A percentile compares a stretch with the other conserved stretches of the same genome.
Evolutionary conservation across 2,888 invertebrate species (phyloP).

Genomic region (Aphodius granarius): DNA sequence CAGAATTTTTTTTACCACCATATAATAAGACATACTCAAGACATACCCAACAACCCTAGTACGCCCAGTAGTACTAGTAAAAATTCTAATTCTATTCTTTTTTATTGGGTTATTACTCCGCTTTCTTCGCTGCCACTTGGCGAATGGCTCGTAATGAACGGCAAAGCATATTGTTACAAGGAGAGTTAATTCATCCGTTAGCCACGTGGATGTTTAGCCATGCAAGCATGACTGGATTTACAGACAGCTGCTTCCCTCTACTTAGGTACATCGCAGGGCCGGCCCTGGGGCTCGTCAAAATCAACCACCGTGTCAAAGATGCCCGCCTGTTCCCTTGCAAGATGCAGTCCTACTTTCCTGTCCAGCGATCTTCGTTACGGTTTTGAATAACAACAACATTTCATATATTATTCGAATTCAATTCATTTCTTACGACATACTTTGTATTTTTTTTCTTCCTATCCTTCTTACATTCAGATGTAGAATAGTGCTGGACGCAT

Average conservation of each 20-base stretch:
- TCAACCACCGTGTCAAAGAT: conserved; percentile 12
- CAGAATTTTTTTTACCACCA: too few relatives aligned
- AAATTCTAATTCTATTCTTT: conserved; percentile 1
- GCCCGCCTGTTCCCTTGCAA: neutral
- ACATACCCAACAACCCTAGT: neutral
- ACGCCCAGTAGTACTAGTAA: too few relatives aligned
- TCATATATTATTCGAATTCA: neutral
- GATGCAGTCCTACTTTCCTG: neutral
- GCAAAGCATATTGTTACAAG: conserved; percentile 2
- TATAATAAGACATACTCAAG: neutral
- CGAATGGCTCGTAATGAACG: conserved; percentile 4
- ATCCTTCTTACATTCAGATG: neutral
- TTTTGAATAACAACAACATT: neutral
- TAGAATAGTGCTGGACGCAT: neutral
- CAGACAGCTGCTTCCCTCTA: conserved; percentile 13
- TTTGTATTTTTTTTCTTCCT: neutral
- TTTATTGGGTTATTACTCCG: neutral
- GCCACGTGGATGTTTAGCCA: conserved; percentile 14
- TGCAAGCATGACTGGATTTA: conserved; percentile 10
- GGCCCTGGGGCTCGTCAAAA: conserved; percentile 9
- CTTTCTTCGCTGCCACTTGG: conserved; percentile 6
- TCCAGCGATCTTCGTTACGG: neutral
- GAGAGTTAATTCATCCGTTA: conserved; percentile 10
- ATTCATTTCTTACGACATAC: neutral
- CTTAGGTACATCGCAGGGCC: conserved; percentile 9